A percentile compares a stretch with the other conserved stretches of the same genome.
Conservation (phyloP, 1,140 invertebrate genomes). For the Tetranychus urticae region DNA sequence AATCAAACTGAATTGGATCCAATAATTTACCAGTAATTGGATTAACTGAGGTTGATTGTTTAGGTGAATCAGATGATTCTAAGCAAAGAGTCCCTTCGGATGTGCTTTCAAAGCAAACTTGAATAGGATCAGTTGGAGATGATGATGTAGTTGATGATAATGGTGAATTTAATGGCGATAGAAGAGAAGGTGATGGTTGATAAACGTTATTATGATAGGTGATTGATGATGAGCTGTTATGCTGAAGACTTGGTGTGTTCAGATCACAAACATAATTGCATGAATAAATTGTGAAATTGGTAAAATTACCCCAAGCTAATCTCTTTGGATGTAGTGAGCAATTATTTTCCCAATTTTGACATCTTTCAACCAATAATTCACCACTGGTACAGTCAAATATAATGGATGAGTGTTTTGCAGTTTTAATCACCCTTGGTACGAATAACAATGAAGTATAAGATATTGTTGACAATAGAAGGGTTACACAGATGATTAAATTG, state of each 20-base stretch:
- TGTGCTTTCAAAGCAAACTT: conserved; percentile 12
- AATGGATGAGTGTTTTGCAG: conserved; percentile 7
- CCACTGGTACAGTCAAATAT: conserved; percentile 12
- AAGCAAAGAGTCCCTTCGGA: neutral
- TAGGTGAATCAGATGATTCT: neutral
- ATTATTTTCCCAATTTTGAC: conserved; percentile 13
- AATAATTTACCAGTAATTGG: neutral
- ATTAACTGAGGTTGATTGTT: neutral
- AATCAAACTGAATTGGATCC: conserved; percentile 10
- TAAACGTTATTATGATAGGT: too few relatives aligned
- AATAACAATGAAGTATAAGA: conserved; percentile 13
- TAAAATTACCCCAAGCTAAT: conserved; percentile 6
- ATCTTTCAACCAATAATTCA: conserved; percentile 11
- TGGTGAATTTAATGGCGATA: conserved; percentile 12
- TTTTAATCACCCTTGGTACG: conserved; percentile 11
- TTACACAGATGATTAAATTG: conserved; percentile 6
- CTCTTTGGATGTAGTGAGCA: conserved; percentile 7
- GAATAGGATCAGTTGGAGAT: neutral
- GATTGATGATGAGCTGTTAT: neutral
- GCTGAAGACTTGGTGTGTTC: neutral
- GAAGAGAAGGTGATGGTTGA: neutral
- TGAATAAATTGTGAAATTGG: conserved; percentile 10
- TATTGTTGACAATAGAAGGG: conserved; percentile 7
- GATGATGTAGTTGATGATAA: conserved; percentile 6
- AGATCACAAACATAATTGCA: conserved; percentile 12